Percentiles rank a stretch among this genome's conserved stretches.
phyloP scores from a whole-genome alignment of 1,140 invertebrate species.

The Bombus soroeensis region DNA sequence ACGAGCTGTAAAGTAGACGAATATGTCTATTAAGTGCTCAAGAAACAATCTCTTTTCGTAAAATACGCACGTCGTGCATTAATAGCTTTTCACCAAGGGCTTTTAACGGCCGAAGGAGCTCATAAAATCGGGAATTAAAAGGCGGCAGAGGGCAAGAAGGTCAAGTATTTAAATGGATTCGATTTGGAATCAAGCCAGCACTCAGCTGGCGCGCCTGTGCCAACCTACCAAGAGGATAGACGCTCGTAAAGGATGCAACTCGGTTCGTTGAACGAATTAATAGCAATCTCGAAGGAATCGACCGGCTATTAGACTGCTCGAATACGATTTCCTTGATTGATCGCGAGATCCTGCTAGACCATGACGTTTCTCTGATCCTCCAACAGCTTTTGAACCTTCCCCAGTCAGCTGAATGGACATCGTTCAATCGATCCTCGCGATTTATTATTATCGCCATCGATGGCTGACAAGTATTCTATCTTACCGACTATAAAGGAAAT shows the following conservation, averaged over 20 bases:
- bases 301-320: constrained; percentile 32
- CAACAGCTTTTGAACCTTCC: not conserved
- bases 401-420: constrained; percentile 2
- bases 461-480: not conserved
- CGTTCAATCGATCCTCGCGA: not conserved
- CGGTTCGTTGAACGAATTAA: constrained; percentile 53
- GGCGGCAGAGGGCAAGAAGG: constrained; percentile 35
- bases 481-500: not conserved
- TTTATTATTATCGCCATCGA: constrained; percentile 12
- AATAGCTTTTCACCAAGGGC: constrained; percentile 31
- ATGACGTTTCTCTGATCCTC: not conserved
- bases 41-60: not conserved
- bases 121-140: constrained; percentile 56
- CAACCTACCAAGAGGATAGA: constrained; percentile 31
- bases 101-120: constrained; percentile 37
- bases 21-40: not conserved
- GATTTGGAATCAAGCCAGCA: constrained; percentile 56
- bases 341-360: not conserved
- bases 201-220: constrained; percentile 11
- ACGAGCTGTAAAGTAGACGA: not conserved
- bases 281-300: constrained; percentile 45
- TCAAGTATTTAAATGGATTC: constrained; percentile 58
- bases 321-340: constrained; percentile 44
- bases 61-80: not conserved
- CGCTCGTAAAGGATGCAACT: constrained; percentile 48